Evolutionary conservation across 1,140 invertebrate species (phyloP).

Genomic region (Stegodyphus dumicola): DNA sequence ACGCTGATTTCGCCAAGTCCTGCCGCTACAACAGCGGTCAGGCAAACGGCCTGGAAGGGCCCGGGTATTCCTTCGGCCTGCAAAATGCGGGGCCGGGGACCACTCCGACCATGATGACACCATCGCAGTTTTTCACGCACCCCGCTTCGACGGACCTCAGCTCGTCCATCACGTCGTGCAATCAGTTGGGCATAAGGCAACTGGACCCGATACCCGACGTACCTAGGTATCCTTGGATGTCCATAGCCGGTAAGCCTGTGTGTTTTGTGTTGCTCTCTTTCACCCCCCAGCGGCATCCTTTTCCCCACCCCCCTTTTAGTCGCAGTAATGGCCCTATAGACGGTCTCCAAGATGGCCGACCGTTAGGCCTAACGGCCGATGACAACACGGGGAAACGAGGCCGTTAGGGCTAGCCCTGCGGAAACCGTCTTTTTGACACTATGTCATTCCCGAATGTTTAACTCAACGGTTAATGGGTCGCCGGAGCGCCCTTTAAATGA

Average conservation of each 20-base stretch:
- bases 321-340: slow-evolving; percentile 40
- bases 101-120: slow-evolving; percentile 71
- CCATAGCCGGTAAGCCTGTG: slow-evolving; percentile 85
- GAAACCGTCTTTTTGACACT: slow-evolving; percentile 22
- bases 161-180: slow-evolving; percentile 72
- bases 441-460: slow-evolving; percentile 18
- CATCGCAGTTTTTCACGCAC: slow-evolving; percentile 89
- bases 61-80: slow-evolving; percentile 75
- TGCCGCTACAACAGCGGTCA: slow-evolving; percentile 64
- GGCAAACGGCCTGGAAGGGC: slow-evolving; percentile 74
- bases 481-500: slow-evolving; percentile 18
- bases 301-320: slow-evolving; percentile 12
- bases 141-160: slow-evolving; percentile 73
- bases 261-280: not conserved
- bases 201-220: slow-evolving; percentile 79
- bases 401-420: not conserved
- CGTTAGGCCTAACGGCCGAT: slow-evolving; percentile 59
- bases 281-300: not conserved
- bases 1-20: slow-evolving; percentile 61
- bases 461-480: slow-evolving; percentile 34
- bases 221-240: slow-evolving; percentile 95
- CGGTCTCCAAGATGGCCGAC: slow-evolving; percentile 56
- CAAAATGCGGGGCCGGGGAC: slow-evolving; percentile 73
- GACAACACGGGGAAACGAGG: slow-evolving; percentile 18
- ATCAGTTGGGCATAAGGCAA: slow-evolving; percentile 65